Conservation (phyloP, 2,888 invertebrate genomes). For the Erynnis tages region DNA sequence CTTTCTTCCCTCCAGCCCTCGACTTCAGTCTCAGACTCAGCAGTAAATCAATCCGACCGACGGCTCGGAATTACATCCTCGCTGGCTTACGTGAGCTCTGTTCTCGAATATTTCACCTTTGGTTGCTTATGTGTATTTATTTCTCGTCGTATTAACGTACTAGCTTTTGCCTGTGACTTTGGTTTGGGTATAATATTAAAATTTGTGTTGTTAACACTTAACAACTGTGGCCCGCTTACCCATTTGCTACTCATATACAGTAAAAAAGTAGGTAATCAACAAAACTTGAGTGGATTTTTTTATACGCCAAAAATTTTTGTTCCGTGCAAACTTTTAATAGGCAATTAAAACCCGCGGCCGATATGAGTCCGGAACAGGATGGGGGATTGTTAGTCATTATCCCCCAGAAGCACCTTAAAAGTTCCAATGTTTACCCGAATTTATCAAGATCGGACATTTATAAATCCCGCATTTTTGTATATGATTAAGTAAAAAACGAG, state of each 20-base stretch:
- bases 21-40: no score
- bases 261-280: not conserved
- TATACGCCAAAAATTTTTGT: not conserved
- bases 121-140: not conserved
- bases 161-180: not conserved
- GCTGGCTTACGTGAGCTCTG: not conserved
- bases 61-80: constrained; percentile 35
- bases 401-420: not conserved
- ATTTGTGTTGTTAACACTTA: no score
- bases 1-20: no score
- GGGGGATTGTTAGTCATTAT: constrained; percentile 15
- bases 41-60: constrained; percentile 67
- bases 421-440: not conserved
- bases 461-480: not conserved
- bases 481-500: no score
- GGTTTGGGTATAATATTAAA: not conserved
- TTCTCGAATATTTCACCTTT: constrained; percentile 6
- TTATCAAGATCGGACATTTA: not conserved
- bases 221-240: no score
- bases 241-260: no score
- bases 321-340: constrained; percentile 20
- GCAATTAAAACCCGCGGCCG: constrained; percentile 17
- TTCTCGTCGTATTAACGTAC: not conserved
- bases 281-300: not conserved
- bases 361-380: not conserved